Evolutionary conservation across 1,140 invertebrate species (phyloP).

Genomic region (Procambarus clarkii): DNA sequence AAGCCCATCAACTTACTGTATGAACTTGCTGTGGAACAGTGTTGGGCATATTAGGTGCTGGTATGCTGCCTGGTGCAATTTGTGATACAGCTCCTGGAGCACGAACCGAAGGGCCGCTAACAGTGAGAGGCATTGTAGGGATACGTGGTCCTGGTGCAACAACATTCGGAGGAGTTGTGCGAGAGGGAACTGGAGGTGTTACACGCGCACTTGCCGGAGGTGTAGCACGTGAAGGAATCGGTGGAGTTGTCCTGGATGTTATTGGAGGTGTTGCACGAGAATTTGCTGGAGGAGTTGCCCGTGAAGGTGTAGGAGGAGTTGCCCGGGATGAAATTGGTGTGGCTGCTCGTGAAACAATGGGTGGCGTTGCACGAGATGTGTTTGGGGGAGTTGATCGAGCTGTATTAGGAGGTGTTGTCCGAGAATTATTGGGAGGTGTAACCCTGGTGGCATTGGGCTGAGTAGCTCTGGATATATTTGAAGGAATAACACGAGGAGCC

Average conservation of each 20-base stretch:
- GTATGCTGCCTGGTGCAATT: slow-evolving; percentile 29
- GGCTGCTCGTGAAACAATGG: slow-evolving; percentile 20
- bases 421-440: slow-evolving; percentile 26
- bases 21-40: slow-evolving; percentile 54
- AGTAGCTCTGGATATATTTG: background rate
- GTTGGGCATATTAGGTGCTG: slow-evolving; percentile 37
- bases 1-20: slow-evolving; percentile 23
- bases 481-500: background rate
- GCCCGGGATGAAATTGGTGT: slow-evolving; percentile 23
- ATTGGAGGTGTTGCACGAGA: slow-evolving; percentile 34
- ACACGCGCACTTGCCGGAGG: slow-evolving; percentile 61
- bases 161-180: background rate
- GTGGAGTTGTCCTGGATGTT: slow-evolving; percentile 14
- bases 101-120: slow-evolving; percentile 78
- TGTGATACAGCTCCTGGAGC: slow-evolving; percentile 62
- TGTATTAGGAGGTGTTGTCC: slow-evolving; percentile 38
- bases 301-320: slow-evolving; percentile 18
- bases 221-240: slow-evolving; percentile 31
- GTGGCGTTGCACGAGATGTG: slow-evolving; percentile 40
- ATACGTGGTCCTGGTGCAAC: slow-evolving; percentile 14
- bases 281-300: slow-evolving; percentile 29
- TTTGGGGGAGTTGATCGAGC: slow-evolving; percentile 39
- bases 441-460: slow-evolving; percentile 12
- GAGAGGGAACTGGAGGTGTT: background rate
- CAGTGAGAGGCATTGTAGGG: slow-evolving; percentile 77